Evolutionary conservation across 1,140 invertebrate genomes (phyloP).

Genomic region (Zaprionus tsacasi): DNA sequence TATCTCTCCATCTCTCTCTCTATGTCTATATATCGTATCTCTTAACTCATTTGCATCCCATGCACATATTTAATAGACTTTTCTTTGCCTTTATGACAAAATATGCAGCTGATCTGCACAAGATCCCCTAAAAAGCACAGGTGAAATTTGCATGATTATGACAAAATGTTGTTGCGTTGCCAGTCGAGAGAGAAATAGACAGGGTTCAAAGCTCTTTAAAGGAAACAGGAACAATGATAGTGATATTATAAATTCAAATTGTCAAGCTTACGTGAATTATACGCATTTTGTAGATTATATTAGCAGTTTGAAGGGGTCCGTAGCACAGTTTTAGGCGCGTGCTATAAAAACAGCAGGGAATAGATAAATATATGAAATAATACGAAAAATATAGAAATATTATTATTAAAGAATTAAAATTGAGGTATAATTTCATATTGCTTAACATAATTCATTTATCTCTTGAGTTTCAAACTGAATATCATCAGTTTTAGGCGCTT

Average conservation of each 20-base stretch:
- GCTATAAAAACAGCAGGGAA: background rate
- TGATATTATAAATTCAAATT: conserved; percentile 40
- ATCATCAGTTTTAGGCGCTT: no score
- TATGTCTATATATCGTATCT: conserved; percentile 41
- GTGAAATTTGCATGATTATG: conserved; percentile 81
- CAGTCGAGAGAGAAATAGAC: background rate
- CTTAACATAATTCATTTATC: no score
- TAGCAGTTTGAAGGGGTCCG: background rate
- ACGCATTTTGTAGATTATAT: background rate
- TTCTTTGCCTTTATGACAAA: conserved; percentile 75
- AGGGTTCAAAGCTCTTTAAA: conserved; percentile 58
- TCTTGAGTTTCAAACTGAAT: no score
- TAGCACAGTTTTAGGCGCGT: background rate
- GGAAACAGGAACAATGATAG: conserved; percentile 15
- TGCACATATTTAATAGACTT: conserved; percentile 79
- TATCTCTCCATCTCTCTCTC: background rate
- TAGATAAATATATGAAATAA: background rate
- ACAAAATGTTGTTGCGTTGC: conserved; percentile 52
- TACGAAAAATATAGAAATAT: background rate
- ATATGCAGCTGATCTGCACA: conserved; percentile 54
- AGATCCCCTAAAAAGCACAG: conserved; percentile 42
- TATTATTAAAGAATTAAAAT: no score
- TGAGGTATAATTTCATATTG: no score
- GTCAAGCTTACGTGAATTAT: conserved; percentile 19
- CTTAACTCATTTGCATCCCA: conserved; percentile 63